These are phyloP conservation scores for Macrochelys suwanniensis DNA, from an alignment of 2,797 vertebrate genomes.

Conservation along the genomic window DNA sequence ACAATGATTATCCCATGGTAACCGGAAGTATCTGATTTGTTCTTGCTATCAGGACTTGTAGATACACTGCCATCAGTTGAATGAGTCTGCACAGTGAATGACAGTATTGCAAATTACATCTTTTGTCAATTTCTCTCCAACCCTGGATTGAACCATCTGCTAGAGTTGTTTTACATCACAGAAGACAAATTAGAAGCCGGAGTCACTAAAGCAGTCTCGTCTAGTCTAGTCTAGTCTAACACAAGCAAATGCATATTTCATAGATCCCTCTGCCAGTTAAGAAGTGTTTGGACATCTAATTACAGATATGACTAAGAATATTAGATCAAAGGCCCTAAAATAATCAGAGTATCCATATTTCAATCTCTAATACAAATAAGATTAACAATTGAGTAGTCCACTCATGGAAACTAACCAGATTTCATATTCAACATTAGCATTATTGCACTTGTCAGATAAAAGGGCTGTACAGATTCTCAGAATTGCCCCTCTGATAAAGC, in stretches of 20 bases:
- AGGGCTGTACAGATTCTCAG: slow-evolving; percentile 40
- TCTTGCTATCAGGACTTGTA: neutral
- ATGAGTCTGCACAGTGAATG: neutral
- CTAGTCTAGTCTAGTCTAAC: neutral
- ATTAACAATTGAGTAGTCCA: slow-evolving; percentile 68
- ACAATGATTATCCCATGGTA: neutral
- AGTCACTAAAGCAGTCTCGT: neutral
- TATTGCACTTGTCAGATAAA: slow-evolving; percentile 1
- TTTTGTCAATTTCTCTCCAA: neutral
- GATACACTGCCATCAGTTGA: neutral
- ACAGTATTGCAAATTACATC: neutral
- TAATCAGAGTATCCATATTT: slow-evolving; percentile 57
- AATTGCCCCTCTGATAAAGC: slow-evolving; percentile 41
- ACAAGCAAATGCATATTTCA: slow-evolving; percentile 37
- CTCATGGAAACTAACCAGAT: slow-evolving; percentile 60
- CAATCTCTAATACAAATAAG: slow-evolving; percentile 69
- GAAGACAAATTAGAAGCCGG: slow-evolving; percentile 15
- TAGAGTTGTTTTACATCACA: neutral
- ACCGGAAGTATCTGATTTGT: slow-evolving; percentile 1
- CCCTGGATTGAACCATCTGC: neutral
- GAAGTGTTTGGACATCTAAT: slow-evolving; percentile 63
- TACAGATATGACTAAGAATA: slow-evolving; percentile 62
- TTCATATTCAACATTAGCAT: slow-evolving; percentile 44
- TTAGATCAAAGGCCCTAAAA: slow-evolving; percentile 70
- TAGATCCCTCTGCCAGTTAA: slow-evolving; percentile 31